Evolutionary conservation across 2,797 vertebrate species (phyloP).

Genomic region (Acropternis orthonyx): DNA sequence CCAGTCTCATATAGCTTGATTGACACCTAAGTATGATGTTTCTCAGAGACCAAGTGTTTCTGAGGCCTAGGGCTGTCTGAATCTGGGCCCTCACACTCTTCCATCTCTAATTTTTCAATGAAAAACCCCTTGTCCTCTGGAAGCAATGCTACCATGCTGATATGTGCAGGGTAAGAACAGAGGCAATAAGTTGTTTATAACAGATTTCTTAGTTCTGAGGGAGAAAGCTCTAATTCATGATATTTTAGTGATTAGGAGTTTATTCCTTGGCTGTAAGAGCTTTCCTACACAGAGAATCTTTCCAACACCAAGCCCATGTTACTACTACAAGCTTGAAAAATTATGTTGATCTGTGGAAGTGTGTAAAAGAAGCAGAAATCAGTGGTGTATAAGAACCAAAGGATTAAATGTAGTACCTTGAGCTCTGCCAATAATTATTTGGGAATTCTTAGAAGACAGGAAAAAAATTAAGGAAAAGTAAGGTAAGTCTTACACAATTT

Average conservation of each 20-base stretch:
- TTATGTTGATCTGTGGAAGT: not conserved
- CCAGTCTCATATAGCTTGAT: not conserved
- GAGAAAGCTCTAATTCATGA: not conserved
- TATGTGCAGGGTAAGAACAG: not conserved
- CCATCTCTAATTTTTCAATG: not conserved
- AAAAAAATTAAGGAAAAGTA: not conserved
- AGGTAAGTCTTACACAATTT: not conserved
- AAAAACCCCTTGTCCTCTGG: not conserved
- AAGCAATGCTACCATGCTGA: not conserved
- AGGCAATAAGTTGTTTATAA: not conserved
- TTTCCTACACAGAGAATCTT: not conserved
- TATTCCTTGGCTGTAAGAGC: not conserved
- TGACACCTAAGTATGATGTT: not conserved
- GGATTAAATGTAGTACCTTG: not conserved
- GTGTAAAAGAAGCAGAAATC: not conserved
- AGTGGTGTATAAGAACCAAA: not conserved
- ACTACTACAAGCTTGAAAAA: not conserved
- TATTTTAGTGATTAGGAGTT: not conserved
- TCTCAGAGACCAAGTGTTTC: not conserved
- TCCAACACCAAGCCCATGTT: not conserved
- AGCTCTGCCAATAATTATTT: not conserved
- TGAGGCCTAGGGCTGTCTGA: not conserved
- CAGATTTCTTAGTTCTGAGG: not conserved
- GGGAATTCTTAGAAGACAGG: not conserved
- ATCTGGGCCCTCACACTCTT: not conserved